Conservation (phyloP, 1,140 invertebrate genomes). For the Triops cancriformis region DNA sequence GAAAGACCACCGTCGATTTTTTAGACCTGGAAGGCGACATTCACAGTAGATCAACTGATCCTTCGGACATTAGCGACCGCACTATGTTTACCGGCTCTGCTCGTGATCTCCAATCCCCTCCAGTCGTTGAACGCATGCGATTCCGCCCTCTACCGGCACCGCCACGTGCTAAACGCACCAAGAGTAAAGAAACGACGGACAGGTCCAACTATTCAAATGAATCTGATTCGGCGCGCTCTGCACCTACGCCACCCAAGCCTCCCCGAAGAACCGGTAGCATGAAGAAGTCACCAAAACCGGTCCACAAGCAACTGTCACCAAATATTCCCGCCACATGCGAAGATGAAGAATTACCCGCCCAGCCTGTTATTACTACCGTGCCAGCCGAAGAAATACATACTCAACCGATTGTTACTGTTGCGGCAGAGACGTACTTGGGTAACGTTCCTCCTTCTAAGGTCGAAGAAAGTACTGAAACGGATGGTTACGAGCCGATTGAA, state of each 20-base stretch:
- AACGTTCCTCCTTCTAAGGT: background rate
- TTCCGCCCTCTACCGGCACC: conserved; percentile 25
- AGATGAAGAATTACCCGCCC: background rate
- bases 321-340: background rate
- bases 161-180: conserved; percentile 17
- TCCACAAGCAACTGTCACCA: background rate
- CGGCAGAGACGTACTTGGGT: background rate
- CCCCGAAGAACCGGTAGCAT: background rate
- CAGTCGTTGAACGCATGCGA: conserved; percentile 25
- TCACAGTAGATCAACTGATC: background rate
- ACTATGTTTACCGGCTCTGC: background rate
- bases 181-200: conserved; percentile 6
- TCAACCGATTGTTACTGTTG: background rate
- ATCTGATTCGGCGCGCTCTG: background rate
- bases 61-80: background rate
- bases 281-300: background rate
- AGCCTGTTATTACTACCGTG: background rate
- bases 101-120: conserved; percentile 22
- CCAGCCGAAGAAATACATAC: background rate
- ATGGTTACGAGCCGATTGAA: conserved; percentile 24
- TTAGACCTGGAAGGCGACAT: conserved; percentile 1
- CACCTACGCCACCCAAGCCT: background rate
- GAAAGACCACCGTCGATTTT: background rate
- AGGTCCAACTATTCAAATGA: background rate
- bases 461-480: background rate